Conservation (phyloP, 2,888 invertebrate species). For the Mystacides longicornis region DNA sequence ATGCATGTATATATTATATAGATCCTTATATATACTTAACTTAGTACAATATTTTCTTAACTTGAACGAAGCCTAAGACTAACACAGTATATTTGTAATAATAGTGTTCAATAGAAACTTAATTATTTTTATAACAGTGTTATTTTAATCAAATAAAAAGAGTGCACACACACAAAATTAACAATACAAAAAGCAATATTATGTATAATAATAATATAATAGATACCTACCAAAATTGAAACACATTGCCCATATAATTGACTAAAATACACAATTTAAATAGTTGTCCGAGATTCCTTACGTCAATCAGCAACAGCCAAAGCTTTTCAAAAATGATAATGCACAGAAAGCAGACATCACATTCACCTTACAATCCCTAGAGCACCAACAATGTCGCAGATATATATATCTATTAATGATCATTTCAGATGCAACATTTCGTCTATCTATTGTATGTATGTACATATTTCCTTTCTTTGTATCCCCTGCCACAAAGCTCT, state of each 20-base stretch:
- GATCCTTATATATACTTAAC: background rate
- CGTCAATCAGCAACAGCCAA: constrained; percentile 12
- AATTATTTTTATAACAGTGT: constrained; percentile 7
- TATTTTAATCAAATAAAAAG: constrained; percentile 19
- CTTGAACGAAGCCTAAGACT: constrained; percentile 21
- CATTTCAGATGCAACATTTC: constrained; percentile 7
- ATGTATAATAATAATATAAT: constrained; percentile 10
- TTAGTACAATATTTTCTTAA: background rate
- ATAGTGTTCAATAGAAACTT: background rate
- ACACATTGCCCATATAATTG: constrained; percentile 3
- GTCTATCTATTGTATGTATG: background rate
- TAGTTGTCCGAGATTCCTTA: constrained; percentile 11
- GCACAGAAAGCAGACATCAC: constrained; percentile 15
- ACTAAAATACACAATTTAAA: constrained; percentile 25
- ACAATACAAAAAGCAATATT: constrained; percentile 21
- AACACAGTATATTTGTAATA: constrained; percentile 22
- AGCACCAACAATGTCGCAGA: constrained; percentile 26
- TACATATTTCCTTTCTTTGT: background rate
- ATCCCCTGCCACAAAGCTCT: constrained; percentile 2
- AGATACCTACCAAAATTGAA: constrained; percentile 2
- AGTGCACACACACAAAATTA: constrained; percentile 21
- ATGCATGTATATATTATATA: background rate
- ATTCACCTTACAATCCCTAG: constrained; percentile 12
- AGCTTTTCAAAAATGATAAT: constrained; percentile 10
- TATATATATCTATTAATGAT: constrained; percentile 18